Conservation (phyloP, 2,888 invertebrate species). For the Eristalinus sepulchralis region DNA sequence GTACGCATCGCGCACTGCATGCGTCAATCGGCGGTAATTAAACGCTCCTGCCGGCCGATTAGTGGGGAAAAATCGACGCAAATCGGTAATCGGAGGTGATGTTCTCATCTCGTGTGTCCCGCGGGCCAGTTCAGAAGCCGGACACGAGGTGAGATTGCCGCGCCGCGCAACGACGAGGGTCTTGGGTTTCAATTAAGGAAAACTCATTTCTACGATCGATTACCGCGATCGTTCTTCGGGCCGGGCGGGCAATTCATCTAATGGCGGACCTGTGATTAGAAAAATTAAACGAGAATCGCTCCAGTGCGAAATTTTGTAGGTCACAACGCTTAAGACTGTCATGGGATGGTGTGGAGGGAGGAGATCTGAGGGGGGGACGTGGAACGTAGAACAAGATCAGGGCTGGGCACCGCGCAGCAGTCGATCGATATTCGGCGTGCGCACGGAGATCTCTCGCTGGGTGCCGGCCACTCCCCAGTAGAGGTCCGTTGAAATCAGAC, state of each 20-base stretch:
- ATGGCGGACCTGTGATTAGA: slow-evolving; percentile 32
- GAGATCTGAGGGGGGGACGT: no score
- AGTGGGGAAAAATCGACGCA: slow-evolving; percentile 39
- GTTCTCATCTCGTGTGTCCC: slow-evolving; percentile 19
- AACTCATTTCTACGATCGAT: slow-evolving; percentile 63
- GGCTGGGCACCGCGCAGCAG: slow-evolving; percentile 43
- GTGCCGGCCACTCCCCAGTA: slow-evolving; percentile 57
- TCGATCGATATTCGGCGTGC: slow-evolving; percentile 57
- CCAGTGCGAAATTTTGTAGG: slow-evolving; percentile 47
- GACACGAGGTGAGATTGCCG: background rate
- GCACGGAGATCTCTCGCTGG: slow-evolving; percentile 25
- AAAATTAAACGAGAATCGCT: slow-evolving; percentile 4
- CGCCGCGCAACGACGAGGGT: slow-evolving; percentile 31
- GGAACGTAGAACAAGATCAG: slow-evolving; percentile 8
- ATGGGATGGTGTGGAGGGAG: slow-evolving; percentile 9
- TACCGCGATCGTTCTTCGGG: slow-evolving; percentile 55
- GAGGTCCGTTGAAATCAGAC: slow-evolving; percentile 17
- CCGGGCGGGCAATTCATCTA: slow-evolving; percentile 43
- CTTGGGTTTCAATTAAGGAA: slow-evolving; percentile 62
- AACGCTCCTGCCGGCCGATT: background rate
- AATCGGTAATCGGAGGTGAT: slow-evolving; percentile 33
- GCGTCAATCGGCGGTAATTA: slow-evolving; percentile 8
- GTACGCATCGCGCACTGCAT: slow-evolving; percentile 14
- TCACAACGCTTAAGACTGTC: slow-evolving; percentile 62
- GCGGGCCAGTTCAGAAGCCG: background rate